Conservation (phyloP, 2,888 invertebrate species). For the Heliconius sara region DNA sequence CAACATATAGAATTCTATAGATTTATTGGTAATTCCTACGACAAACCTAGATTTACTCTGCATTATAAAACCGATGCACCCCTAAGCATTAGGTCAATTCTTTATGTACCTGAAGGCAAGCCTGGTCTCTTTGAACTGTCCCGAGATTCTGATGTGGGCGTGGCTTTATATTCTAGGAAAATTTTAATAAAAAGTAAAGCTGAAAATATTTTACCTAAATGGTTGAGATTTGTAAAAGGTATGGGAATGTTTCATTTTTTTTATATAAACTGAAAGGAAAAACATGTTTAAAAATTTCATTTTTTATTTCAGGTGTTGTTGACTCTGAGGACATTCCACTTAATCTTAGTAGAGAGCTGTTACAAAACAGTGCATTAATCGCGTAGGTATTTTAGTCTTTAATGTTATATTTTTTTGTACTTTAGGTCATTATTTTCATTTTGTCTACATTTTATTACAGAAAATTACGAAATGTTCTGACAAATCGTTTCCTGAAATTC, state of each 20-base stretch:
- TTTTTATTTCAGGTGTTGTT: conserved; percentile 89
- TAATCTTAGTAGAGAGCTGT: conserved; percentile 96
- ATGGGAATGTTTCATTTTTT: conserved; percentile 37
- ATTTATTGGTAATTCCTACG: conserved; percentile 93
- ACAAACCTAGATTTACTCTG: conserved; percentile 93
- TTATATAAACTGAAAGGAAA: background rate
- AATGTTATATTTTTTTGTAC: background rate
- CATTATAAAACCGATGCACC: conserved; percentile 98
- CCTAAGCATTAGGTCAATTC: conserved; percentile 93
- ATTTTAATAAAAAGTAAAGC: conserved; percentile 96
- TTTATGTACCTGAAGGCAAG: conserved; percentile 97
- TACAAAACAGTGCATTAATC: conserved; percentile 97
- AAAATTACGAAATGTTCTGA: conserved; percentile 92
- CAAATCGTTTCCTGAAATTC: conserved; percentile 92
- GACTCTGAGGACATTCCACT: conserved; percentile 99
- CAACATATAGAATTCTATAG: conserved; percentile 97
- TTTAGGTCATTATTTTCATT: background rate
- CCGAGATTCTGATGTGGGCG: conserved; percentile 92
- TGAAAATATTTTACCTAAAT: conserved; percentile 95
- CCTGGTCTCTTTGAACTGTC: conserved; percentile 96
- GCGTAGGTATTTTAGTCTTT: conserved; percentile 78
- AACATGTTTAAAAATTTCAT: background rate
- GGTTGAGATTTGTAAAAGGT: conserved; percentile 97
- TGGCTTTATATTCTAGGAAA: conserved; percentile 95
- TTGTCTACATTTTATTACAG: conserved; percentile 63